A percentile compares a stretch with the other conserved stretches of the same genome.
Evolutionary conservation across 1,140 invertebrate species (phyloP).

Genomic region (Matsumurasca onukii): DNA sequence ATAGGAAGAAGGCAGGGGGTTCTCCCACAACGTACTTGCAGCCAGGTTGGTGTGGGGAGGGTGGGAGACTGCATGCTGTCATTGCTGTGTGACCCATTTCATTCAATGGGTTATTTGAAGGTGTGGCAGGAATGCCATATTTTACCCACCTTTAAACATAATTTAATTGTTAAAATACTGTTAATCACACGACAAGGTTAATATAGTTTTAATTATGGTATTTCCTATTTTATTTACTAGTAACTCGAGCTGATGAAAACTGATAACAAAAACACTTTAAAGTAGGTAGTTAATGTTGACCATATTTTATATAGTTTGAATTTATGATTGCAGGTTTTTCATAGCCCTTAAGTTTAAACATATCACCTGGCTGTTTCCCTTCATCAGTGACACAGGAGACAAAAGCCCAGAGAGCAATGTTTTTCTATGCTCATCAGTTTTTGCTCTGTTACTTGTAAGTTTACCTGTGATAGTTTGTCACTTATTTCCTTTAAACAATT

Average conservation of each 20-base stretch:
- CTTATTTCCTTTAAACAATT: too few relatives aligned
- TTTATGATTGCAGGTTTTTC: constrained; percentile 7
- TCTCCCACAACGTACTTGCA: too few relatives aligned
- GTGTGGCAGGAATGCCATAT: too few relatives aligned
- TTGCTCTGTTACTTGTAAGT: constrained; percentile 19
- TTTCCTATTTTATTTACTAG: not conserved
- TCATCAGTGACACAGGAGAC: constrained; percentile 22
- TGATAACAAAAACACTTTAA: not conserved
- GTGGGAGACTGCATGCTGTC: too few relatives aligned
- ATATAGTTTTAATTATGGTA: not conserved
- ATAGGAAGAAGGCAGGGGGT: too few relatives aligned
- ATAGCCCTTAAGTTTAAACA: constrained; percentile 6
- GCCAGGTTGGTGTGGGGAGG: too few relatives aligned
- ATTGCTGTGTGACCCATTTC: too few relatives aligned
- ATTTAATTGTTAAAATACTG: not conserved
- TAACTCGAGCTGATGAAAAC: not conserved
- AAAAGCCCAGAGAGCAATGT: constrained; percentile 15
- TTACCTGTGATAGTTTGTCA: too few relatives aligned
- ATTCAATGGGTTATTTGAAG: too few relatives aligned
- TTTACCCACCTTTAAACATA: too few relatives aligned
- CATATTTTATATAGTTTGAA: not conserved
- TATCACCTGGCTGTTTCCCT: not conserved
- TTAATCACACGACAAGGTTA: not conserved
- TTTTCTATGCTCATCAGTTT: constrained; percentile 21
- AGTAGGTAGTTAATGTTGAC: not conserved